Percentiles rank a stretch among this genome's conserved stretches.
Evolutionary conservation across 2,888 invertebrate genomes (phyloP).

Genomic region (Phoenoteleia sp.): DNA sequence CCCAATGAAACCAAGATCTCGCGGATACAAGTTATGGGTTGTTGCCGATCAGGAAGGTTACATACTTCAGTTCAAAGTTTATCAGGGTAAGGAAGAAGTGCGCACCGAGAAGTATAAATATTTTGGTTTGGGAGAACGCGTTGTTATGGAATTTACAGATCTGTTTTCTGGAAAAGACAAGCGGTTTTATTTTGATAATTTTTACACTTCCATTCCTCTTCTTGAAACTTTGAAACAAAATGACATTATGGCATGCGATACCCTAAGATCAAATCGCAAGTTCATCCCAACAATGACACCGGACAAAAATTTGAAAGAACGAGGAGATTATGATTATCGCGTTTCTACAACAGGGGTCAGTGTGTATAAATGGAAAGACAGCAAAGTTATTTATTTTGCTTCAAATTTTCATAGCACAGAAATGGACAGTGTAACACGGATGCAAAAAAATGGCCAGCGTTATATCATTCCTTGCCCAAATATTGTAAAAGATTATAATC

Average conservation of each 20-base stretch:
- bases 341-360: constrained; percentile 15
- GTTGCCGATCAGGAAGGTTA: constrained; percentile 18
- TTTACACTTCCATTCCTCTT: constrained; percentile 32
- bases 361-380: constrained; percentile 42
- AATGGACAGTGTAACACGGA: constrained; percentile 15
- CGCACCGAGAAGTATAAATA: constrained; percentile 23
- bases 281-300: constrained; percentile 11
- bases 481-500: constrained; percentile 32
- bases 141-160: constrained; percentile 36
- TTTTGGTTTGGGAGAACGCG: constrained; percentile 36
- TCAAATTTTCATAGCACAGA: constrained; percentile 30
- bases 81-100: constrained; percentile 23
- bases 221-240: constrained; percentile 20
- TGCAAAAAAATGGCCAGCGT: constrained; percentile 5
- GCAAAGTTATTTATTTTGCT: constrained; percentile 19
- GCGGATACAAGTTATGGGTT: constrained; percentile 30
- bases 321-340: constrained; percentile 27
- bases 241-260: constrained; percentile 24
- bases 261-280: constrained; percentile 15
- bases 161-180: background rate
- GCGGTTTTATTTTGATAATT: constrained; percentile 39
- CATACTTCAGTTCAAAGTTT: constrained; percentile 24
- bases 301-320: constrained; percentile 14
- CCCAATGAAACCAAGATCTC: constrained; percentile 10
- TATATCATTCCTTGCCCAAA: background rate